Conservation (phyloP, 2,888 invertebrate genomes). For the Drosophila anomalata region DNA sequence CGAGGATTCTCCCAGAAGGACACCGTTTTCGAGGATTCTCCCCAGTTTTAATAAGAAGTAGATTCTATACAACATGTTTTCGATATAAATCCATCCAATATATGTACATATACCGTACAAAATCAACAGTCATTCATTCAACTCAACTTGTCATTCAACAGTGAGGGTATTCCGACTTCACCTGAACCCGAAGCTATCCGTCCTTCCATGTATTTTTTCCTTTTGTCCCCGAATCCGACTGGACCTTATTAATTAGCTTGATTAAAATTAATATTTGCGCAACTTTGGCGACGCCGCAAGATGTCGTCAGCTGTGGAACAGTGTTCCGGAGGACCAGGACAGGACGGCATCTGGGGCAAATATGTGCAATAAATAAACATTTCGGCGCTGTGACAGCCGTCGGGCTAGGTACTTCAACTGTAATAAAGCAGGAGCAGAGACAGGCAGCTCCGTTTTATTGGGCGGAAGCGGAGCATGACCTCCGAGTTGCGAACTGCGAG, state of each 20-base stretch:
- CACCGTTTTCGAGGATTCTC: too few species aligned
- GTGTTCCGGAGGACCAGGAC: neutral
- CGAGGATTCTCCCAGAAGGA: too few species aligned
- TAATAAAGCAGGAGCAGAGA: conserved; percentile 73
- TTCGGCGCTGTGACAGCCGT: conserved; percentile 55
- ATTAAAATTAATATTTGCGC: conserved; percentile 76
- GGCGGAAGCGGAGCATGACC: conserved; percentile 45
- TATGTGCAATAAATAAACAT: conserved; percentile 71
- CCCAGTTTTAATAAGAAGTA: too few species aligned
- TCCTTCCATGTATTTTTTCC: conserved; percentile 19
- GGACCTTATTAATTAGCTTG: conserved; percentile 77
- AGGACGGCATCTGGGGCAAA: conserved; percentile 26
- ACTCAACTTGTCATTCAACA: too few species aligned
- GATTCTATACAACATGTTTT: too few species aligned
- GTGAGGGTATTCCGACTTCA: too few species aligned
- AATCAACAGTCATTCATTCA: too few species aligned
- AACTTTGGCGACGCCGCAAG: conserved; percentile 41
- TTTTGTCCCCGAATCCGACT: conserved; percentile 48
- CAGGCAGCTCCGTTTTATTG: conserved; percentile 68
- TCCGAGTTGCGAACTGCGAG: conserved; percentile 47
- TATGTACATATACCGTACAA: too few species aligned
- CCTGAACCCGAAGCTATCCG: too few species aligned
- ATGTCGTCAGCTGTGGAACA: conserved; percentile 46
- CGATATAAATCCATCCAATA: too few species aligned
- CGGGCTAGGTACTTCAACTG: conserved; percentile 52